Conservation (phyloP, 2,797 vertebrate species). For the Channa striata region DNA sequence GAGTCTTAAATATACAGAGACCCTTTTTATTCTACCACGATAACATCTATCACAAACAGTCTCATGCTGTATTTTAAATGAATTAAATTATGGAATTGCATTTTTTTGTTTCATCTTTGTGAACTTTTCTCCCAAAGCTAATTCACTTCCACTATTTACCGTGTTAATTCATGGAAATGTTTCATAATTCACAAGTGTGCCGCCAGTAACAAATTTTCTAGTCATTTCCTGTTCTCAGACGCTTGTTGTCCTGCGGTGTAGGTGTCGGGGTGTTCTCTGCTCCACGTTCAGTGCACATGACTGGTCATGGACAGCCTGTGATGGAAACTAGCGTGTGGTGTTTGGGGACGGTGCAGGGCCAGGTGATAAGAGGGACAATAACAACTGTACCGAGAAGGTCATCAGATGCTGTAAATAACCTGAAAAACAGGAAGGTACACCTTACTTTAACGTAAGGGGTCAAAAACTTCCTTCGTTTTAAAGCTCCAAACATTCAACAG, state of each 20-base stretch:
- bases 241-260: slow-evolving; percentile 33
- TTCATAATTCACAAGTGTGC: slow-evolving; percentile 3
- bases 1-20: too few relatives aligned
- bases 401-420: slow-evolving; percentile 44
- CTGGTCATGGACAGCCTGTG: slow-evolving; percentile 78
- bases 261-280: slow-evolving; percentile 60
- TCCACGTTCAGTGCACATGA: slow-evolving; percentile 81
- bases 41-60: too few relatives aligned
- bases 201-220: not conserved
- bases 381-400: slow-evolving; percentile 43
- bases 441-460: slow-evolving; percentile 12
- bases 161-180: not conserved
- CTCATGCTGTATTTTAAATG: too few relatives aligned
- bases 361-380: slow-evolving; percentile 59
- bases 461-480: not conserved
- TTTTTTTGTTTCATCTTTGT: not conserved
- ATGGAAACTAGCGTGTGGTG: slow-evolving; percentile 75
- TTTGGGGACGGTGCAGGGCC: slow-evolving; percentile 25
- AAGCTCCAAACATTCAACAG: not conserved
- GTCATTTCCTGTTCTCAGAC: slow-evolving; percentile 33
- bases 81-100: not conserved
- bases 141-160: not conserved
- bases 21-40: too few relatives aligned
- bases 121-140: not conserved
- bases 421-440: slow-evolving; percentile 61